These are phyloP conservation scores for Palythoa caribaeorum DNA, from an alignment of 92 coral and sea anemone genomes.

Conservation along the genomic window DNA sequence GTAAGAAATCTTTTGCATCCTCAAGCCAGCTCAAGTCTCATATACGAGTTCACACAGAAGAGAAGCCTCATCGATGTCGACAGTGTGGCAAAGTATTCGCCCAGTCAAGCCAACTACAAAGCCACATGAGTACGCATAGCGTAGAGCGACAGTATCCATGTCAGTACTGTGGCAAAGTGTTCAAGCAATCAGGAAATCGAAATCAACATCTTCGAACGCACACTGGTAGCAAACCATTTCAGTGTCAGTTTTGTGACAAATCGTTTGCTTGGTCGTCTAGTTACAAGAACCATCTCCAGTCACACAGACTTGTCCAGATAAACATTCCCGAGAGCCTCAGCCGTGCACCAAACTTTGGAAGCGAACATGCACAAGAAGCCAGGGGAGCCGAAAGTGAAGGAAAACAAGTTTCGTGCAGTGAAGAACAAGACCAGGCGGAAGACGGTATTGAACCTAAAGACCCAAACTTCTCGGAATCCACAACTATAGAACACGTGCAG, in stretches of 20 bases:
- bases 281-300: constrained; percentile 45
- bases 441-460: neutral
- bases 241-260: constrained; percentile 36
- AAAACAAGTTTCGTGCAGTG: neutral
- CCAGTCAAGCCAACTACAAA: constrained; percentile 34
- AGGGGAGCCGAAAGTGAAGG: neutral
- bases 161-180: constrained; percentile 44
- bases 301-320: neutral
- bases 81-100: constrained; percentile 35
- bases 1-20: constrained; percentile 45
- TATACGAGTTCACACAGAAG: constrained; percentile 40
- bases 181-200: constrained; percentile 37
- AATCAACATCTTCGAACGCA: constrained; percentile 44
- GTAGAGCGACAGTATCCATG: constrained; percentile 26
- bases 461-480: neutral
- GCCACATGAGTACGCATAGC: constrained; percentile 19
- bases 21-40: constrained; percentile 47
- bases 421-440: neutral
- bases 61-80: constrained; percentile 34
- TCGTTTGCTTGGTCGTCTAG: constrained; percentile 50
- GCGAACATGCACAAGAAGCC: neutral
- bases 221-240: constrained; percentile 44
- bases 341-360: neutral
- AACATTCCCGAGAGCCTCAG: neutral
- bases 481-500: neutral